phyloP scores from a whole-genome alignment of 1,140 invertebrate species.

The Stegodyphus mimosarum region DNA sequence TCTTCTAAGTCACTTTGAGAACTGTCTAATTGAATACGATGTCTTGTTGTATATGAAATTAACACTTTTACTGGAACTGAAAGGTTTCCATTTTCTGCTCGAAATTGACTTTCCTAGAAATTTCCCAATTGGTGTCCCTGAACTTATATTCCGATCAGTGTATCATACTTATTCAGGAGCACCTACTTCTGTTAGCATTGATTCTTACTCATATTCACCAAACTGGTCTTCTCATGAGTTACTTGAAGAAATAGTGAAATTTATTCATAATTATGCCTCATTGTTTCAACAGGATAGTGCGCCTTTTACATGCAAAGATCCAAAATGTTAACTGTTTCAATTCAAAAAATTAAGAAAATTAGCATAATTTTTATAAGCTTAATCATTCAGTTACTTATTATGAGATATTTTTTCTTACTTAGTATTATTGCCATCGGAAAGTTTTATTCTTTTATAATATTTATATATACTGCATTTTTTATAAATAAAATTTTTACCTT shows the following conservation, averaged over 20 bases:
- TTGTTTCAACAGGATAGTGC: conserved; percentile 21
- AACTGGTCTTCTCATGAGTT: conserved; percentile 17
- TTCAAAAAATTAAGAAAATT: too few relatives aligned
- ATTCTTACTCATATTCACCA: conserved; percentile 22
- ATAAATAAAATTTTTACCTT: too few relatives aligned
- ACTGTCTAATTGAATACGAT: conserved; percentile 27
- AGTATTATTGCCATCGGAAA: too few relatives aligned
- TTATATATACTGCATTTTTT: too few relatives aligned
- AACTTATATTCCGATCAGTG: conserved; percentile 24
- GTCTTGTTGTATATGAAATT: background rate
- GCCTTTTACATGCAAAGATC: background rate
- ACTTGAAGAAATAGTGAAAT: conserved; percentile 17
- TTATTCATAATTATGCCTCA: conserved; percentile 18
- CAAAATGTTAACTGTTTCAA: too few relatives aligned
- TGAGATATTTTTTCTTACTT: too few relatives aligned
- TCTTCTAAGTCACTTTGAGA: conserved; percentile 30
- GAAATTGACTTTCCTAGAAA: conserved; percentile 30
- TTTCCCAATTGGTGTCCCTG: conserved; percentile 15
- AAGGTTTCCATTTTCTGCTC: conserved; percentile 29
- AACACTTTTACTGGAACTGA: conserved; percentile 6
- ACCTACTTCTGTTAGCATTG: conserved; percentile 11
- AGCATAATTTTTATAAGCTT: too few relatives aligned
- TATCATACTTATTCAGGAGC: conserved; percentile 23
- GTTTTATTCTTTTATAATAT: conserved; percentile 2
- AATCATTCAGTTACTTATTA: too few relatives aligned